Base-by-base conservation (phyloP, 1,140 invertebrate genomes). In the Bilobella aurantiaca region DNA sequence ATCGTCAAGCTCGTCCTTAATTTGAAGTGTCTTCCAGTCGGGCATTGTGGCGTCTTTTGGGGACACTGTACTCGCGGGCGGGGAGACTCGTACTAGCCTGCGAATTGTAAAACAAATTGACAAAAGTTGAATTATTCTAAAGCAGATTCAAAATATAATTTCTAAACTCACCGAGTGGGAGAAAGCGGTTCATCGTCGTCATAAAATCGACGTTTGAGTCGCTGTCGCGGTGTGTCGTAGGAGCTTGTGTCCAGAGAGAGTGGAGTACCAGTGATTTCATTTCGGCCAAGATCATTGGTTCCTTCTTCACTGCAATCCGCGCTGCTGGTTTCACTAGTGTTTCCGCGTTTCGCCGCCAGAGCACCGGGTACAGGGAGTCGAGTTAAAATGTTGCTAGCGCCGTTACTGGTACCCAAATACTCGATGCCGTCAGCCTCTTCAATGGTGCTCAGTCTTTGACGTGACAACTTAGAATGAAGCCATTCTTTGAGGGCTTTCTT, bases 401-500 rank as follows among this genome's bases (percentile, higher is more conserved):
- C n/a, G n/a, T n/a, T n/a, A n/a, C n/a, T n/a, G n/a, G n/a, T n/a
- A n/a, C n/a, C n/a, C n/a, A n/a, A n/a, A n/a, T 21, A 60, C 25
- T 65, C 21, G 49, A 53, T 42, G 25, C 30, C 28, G 3, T 29
- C 23, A 14, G 49, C 47, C 3, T 3, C 30, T 57, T n/a, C 58
- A 14, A 27, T 32, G 37, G 37, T 58, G 58, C 62, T 64, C 23
- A 29, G 29, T 21, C 3, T 1, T 42, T 70, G 69, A 1, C 65
- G 58, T 21, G 65, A 67, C 49, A 70, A 56, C 47, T 70, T 70
- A 21, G 58, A 64, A 18, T 46, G 65, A 12, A 70, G 47, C 69
- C 69, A 70, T 42, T 70, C 65, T 37, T 70, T 70, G 27, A 70
- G 59, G 34, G 66, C 59, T 30, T 67, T 62, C 58, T 70, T 70